Evolutionary conservation across 1,140 invertebrate genomes (phyloP).

Genomic region (Megalopta genalis): DNA sequence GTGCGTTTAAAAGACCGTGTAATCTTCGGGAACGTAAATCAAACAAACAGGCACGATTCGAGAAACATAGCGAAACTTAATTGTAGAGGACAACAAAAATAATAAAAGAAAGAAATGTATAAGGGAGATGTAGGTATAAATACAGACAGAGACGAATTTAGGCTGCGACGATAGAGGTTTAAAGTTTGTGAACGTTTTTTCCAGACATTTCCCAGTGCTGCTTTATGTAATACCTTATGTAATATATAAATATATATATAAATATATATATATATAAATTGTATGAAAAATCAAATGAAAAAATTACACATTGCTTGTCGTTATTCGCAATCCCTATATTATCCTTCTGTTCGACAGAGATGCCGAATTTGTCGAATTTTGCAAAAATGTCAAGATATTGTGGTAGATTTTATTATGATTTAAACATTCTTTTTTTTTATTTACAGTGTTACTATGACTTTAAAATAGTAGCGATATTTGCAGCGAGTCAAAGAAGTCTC

Average conservation of each 20-base stretch:
- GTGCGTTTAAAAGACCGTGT: slow-evolving; percentile 65
- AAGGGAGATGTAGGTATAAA: slow-evolving; percentile 58
- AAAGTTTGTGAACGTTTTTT: slow-evolving; percentile 71
- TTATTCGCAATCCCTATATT: slow-evolving; percentile 25
- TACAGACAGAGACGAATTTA: slow-evolving; percentile 63
- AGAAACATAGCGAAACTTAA: slow-evolving; percentile 29
- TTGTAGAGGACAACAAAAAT: slow-evolving; percentile 24
- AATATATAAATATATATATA: slow-evolving; percentile 44
- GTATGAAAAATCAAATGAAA: slow-evolving; percentile 64
- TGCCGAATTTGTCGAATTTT: too few relatives aligned
- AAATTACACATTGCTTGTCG: slow-evolving; percentile 11
- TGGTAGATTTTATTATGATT: too few relatives aligned
- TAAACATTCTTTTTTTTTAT: too few relatives aligned
- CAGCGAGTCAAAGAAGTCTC: too few relatives aligned
- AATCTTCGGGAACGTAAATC: slow-evolving; percentile 59
- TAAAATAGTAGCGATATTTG: too few relatives aligned
- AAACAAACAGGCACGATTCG: slow-evolving; percentile 28
- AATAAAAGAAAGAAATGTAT: slow-evolving; percentile 29
- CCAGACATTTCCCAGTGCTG: slow-evolving; percentile 72
- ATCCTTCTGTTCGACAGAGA: neutral
- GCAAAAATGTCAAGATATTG: too few relatives aligned
- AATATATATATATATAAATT: slow-evolving; percentile 61
- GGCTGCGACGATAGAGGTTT: slow-evolving; percentile 66
- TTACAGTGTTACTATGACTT: too few relatives aligned
- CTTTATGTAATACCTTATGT: slow-evolving; percentile 78